These are phyloP conservation scores for Accipiter cooperii DNA, from an alignment of 2,113 vertebrate genomes.

Conservation along the genomic window DNA sequence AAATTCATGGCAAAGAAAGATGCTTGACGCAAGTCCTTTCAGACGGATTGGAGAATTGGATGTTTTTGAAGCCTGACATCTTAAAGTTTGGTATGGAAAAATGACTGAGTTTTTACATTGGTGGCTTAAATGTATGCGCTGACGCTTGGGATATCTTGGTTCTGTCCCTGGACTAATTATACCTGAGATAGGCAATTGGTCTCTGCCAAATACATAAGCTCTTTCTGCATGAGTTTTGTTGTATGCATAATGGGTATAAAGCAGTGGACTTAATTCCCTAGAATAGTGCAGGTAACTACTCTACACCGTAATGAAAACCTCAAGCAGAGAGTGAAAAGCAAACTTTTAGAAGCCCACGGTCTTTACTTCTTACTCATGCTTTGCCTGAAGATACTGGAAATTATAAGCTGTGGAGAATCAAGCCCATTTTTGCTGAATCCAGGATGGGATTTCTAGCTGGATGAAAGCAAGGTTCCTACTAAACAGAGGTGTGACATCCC, in stretches of 20 bases:
- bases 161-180: not conserved
- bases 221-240: not conserved
- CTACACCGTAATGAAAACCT: not conserved
- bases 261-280: not conserved
- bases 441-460: not conserved
- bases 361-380: not conserved
- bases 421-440: not conserved
- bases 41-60: not conserved
- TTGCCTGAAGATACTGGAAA: not conserved
- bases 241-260: not conserved
- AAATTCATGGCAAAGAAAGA: not conserved
- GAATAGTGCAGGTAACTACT: not conserved
- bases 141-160: not conserved
- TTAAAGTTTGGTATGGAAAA: not conserved
- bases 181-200: not conserved
- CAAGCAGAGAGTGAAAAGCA: not conserved
- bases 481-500: not conserved
- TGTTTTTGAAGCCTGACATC: not conserved
- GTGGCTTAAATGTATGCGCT: rapidly evolving
- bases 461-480: not conserved
- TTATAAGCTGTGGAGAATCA: not conserved
- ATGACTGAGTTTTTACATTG: not conserved
- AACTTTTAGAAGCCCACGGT: not conserved
- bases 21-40: not conserved
- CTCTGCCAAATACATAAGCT: not conserved